Percentiles rank a stretch among this genome's conserved stretches.
These are phyloP conservation scores for Cottoperca gobio DNA, from an alignment of 2,797 vertebrate genomes.

Conservation along the genomic window DNA sequence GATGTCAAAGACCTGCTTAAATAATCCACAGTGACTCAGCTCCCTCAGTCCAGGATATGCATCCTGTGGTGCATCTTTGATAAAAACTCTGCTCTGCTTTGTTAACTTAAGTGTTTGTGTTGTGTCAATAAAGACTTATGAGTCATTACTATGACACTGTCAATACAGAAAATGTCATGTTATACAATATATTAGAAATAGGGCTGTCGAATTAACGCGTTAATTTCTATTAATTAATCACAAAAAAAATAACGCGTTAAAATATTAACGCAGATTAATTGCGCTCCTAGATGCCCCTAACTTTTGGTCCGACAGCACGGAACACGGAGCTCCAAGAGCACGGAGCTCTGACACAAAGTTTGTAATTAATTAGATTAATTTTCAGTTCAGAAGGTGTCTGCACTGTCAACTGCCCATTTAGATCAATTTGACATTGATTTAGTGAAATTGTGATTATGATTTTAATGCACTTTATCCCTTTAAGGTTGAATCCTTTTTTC, in stretches of 20 bases:
- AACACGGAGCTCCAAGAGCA: no score
- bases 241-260: no score
- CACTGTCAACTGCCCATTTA: not conserved
- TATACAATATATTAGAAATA: no score
- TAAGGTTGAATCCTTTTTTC: no score
- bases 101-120: conserved; percentile 15
- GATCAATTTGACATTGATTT: not conserved
- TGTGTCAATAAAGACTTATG: conserved; percentile 16
- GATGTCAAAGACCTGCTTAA: conserved; percentile 42
- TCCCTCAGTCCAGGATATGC: conserved; percentile 72
- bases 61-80: conserved; percentile 68
- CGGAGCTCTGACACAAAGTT: no score
- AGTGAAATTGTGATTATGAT: not conserved
- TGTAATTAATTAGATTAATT: no score
- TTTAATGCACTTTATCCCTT: not conserved
- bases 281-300: no score
- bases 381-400: not conserved
- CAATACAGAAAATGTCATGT: no score
- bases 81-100: conserved; percentile 18
- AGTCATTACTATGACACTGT: not conserved
- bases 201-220: no score
- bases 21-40: conserved; percentile 60
- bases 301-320: no score
- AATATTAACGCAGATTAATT: no score
- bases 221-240: no score